A percentile compares a stretch with the other conserved stretches of the same genome.
phyloP scores from a whole-genome alignment of 2,797 vertebrate species.

The Taenioides sp. region DNA sequence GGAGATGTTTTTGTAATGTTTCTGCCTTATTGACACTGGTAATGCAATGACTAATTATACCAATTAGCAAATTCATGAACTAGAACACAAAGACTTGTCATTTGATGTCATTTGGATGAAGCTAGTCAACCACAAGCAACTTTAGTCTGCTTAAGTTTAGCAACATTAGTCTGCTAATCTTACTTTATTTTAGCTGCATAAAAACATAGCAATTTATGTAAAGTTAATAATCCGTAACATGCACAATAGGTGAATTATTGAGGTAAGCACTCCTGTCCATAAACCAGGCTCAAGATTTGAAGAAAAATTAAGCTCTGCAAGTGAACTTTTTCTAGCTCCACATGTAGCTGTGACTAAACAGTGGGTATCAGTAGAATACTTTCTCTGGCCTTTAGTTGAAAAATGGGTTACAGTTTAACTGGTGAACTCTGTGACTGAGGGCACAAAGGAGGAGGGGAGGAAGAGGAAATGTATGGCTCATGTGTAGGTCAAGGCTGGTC shows the following conservation, averaged over 20 bases:
- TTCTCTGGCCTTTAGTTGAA: neutral
- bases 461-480: conserved; percentile 41
- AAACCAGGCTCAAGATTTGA: too few species aligned
- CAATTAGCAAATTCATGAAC: neutral
- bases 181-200: neutral
- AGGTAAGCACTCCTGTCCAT: too few species aligned
- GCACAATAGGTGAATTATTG: too few species aligned
- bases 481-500: conserved; percentile 43
- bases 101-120: neutral
- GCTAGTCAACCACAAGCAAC: neutral
- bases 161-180: neutral
- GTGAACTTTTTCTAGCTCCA: neutral
- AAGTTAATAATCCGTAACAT: too few species aligned
- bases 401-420: conserved; percentile 3
- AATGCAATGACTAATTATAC: neutral
- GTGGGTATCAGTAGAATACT: neutral
- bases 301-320: neutral
- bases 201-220: neutral
- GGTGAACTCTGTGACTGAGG: neutral
- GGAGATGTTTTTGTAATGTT: neutral
- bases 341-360: neutral
- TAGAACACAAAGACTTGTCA: neutral
- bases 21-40: too few species aligned
- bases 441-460: conserved; percentile 18
- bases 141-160: neutral